A percentile compares a stretch with the other conserved stretches of the same genome.
phyloP scores from a whole-genome alignment of 1,140 invertebrate species.

The Antheraea pernyi region DNA sequence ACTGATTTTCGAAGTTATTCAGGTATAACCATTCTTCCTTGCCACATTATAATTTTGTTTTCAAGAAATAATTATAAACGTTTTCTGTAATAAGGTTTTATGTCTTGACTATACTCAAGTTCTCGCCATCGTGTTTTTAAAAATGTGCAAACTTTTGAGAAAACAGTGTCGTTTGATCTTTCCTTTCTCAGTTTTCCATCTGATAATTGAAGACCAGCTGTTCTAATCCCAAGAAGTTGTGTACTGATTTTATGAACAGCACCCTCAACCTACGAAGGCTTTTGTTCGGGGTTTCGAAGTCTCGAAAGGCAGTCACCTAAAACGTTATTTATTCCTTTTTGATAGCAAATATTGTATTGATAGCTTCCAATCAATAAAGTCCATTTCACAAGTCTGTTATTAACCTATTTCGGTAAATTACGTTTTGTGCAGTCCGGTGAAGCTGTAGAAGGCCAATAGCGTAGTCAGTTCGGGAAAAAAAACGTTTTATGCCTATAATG shows the following conservation, averaged over 20 bases:
- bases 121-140: too few relatives aligned
- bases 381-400: too few relatives aligned
- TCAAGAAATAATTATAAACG: neutral
- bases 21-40: neutral
- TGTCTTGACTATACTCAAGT: too few relatives aligned
- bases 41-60: conserved; percentile 7
- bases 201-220: neutral
- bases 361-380: too few relatives aligned
- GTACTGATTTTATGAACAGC: neutral
- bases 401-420: conserved; percentile 16
- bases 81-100: conserved; percentile 6
- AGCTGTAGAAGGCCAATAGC: too few relatives aligned
- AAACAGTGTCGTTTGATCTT: neutral
- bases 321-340: too few relatives aligned
- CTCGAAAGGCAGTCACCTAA: conserved; percentile 5
- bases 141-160: too few relatives aligned
- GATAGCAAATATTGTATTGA: too few relatives aligned
- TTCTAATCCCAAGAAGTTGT: neutral
- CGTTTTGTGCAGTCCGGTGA: conserved; percentile 2
- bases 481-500: too few relatives aligned
- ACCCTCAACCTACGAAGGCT: neutral
- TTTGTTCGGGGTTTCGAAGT: conserved; percentile 5
- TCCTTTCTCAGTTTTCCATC: neutral
- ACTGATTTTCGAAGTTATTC: too few relatives aligned
- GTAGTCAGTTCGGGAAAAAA: too few relatives aligned